A percentile compares a stretch with the other conserved stretches of the same genome.
Evolutionary conservation across 1,140 invertebrate species (phyloP).

Genomic region (Drosophila nasuta): DNA sequence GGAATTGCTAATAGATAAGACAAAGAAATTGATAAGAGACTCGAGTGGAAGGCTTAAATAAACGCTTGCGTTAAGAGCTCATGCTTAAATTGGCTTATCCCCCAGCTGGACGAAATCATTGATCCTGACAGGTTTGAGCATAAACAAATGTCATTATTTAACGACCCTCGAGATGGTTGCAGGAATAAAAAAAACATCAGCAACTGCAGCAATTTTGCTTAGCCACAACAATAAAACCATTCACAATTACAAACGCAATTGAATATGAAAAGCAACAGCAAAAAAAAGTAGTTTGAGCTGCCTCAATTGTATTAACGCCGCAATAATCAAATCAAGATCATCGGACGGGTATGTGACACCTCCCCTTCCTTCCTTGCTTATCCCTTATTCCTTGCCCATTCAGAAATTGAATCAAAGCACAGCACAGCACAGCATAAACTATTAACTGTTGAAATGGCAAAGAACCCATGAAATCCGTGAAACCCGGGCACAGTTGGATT

Average conservation of each 20-base stretch:
- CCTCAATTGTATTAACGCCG: slow-evolving; percentile 76
- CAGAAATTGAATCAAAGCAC: slow-evolving; percentile 60
- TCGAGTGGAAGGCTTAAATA: slow-evolving; percentile 7
- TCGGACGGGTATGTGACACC: slow-evolving; percentile 52
- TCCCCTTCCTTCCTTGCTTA: slow-evolving; percentile 16
- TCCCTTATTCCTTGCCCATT: slow-evolving; percentile 1
- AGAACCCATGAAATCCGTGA: slow-evolving; percentile 59
- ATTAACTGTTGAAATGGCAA: slow-evolving; percentile 76
- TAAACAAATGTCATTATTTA: slow-evolving; percentile 67
- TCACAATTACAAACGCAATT: slow-evolving; percentile 24
- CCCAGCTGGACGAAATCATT: slow-evolving; percentile 26
- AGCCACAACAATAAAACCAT: slow-evolving; percentile 61
- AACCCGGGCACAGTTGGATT: slow-evolving; percentile 73
- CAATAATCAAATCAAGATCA: slow-evolving; percentile 81
- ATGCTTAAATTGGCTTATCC: slow-evolving; percentile 54
- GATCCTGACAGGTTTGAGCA: slow-evolving; percentile 9
- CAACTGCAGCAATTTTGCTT: slow-evolving; percentile 67
- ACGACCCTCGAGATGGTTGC: background rate
- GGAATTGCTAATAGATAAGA: slow-evolving; percentile 31
- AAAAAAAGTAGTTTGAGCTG: slow-evolving; percentile 38
- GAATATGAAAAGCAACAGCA: background rate
- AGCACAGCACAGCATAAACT: slow-evolving; percentile 61
- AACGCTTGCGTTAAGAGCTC: slow-evolving; percentile 27
- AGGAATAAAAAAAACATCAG: slow-evolving; percentile 72
- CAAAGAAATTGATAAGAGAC: slow-evolving; percentile 11